Evolutionary conservation across 1,140 invertebrate genomes (phyloP).

Genomic region (Polyergus mexicanus): DNA sequence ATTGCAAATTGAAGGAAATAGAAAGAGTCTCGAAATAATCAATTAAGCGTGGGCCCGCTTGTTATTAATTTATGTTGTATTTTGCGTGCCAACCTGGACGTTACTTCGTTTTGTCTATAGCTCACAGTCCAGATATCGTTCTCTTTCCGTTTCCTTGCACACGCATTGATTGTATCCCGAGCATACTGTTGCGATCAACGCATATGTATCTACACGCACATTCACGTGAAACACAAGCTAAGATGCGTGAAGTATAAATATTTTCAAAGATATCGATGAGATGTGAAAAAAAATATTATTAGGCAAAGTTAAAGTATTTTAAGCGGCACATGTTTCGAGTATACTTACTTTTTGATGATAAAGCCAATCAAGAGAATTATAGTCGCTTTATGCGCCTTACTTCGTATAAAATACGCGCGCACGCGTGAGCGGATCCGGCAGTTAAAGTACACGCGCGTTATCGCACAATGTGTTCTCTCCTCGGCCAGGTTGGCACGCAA

Average conservation of each 20-base stretch:
- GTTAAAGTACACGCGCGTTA: slow-evolving; percentile 70
- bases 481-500: slow-evolving; percentile 67
- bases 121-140: not conserved
- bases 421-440: slow-evolving; percentile 2
- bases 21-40: slow-evolving; percentile 59
- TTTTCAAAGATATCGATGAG: too few species aligned
- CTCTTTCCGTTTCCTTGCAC: not conserved
- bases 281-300: too few species aligned
- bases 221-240: not conserved
- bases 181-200: not conserved
- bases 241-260: too few species aligned
- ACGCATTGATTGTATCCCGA: not conserved
- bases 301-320: too few species aligned
- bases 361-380: too few species aligned
- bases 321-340: too few species aligned
- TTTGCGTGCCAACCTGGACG: too few species aligned
- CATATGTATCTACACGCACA: not conserved
- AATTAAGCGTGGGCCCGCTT: slow-evolving; percentile 49
- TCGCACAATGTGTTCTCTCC: slow-evolving; percentile 28
- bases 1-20: slow-evolving; percentile 26
- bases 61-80: not conserved
- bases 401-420: too few species aligned
- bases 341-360: too few species aligned
- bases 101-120: slow-evolving; percentile 1
- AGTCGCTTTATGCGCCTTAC: too few species aligned